phyloP scores from a whole-genome alignment of 2,888 invertebrate genomes.

The Elmis aenea region DNA sequence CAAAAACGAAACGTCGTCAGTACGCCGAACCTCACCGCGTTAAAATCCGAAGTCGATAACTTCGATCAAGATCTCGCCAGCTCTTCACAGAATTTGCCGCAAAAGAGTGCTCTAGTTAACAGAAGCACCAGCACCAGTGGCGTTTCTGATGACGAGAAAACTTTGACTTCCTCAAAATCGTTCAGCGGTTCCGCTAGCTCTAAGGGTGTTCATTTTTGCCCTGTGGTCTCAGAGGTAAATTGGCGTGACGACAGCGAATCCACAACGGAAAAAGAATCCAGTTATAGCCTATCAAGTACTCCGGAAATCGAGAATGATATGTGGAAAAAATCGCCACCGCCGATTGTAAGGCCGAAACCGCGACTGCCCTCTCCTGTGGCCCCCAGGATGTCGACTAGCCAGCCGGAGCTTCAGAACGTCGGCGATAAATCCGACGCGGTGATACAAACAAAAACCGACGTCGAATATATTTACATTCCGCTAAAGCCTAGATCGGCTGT shows the following conservation, averaged over 20 bases:
- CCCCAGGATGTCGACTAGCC: slow-evolving; percentile 32
- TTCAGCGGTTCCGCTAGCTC: slow-evolving; percentile 35
- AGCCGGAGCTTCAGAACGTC: slow-evolving; percentile 34
- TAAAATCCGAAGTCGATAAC: slow-evolving; percentile 17
- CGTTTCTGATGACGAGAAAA: slow-evolving; percentile 36
- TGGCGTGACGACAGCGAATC: slow-evolving; percentile 56
- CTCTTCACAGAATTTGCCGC: slow-evolving; percentile 58
- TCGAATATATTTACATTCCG: slow-evolving; percentile 21
- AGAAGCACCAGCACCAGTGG: slow-evolving; percentile 43
- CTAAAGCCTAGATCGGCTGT: slow-evolving; percentile 22
- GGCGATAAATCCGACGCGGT: slow-evolving; percentile 1
- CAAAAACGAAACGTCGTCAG: slow-evolving; percentile 42
- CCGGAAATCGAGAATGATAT: slow-evolving; percentile 30
- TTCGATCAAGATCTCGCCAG: slow-evolving; percentile 33
- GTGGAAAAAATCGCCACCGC: slow-evolving; percentile 10
- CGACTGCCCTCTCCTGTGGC: slow-evolving; percentile 18
- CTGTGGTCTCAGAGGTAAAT: slow-evolving; percentile 73
- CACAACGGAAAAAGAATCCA: slow-evolving; percentile 36
- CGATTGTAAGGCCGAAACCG: slow-evolving; percentile 18
- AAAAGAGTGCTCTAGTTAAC: slow-evolving; percentile 47
- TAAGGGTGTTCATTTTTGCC: slow-evolving; percentile 71
- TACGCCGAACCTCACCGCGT: slow-evolving; percentile 56
- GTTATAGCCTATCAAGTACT: slow-evolving; percentile 39
- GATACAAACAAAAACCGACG: slow-evolving; percentile 9
- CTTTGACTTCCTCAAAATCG: slow-evolving; percentile 33